Evolutionary conservation across 2,113 vertebrate genomes (phyloP).

Genomic region (Jaculus jaculus): DNA sequence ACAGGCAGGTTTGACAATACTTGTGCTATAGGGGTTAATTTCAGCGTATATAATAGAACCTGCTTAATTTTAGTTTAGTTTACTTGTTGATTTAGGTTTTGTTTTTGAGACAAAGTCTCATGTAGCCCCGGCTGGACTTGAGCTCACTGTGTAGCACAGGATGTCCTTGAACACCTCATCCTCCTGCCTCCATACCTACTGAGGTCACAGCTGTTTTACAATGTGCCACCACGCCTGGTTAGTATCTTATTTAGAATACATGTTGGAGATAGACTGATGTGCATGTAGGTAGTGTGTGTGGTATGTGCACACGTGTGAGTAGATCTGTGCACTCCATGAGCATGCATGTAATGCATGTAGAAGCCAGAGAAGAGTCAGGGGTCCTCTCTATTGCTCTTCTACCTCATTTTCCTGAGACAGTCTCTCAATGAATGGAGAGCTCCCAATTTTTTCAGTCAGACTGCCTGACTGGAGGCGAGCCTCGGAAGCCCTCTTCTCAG

Average conservation of each 20-base stretch:
- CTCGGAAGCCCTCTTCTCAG: too few relatives aligned
- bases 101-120: background rate
- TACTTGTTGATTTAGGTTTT: background rate
- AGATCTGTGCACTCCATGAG: too few relatives aligned
- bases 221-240: too few relatives aligned
- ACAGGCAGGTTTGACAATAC: background rate
- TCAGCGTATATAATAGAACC: background rate
- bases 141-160: background rate
- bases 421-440: too few relatives aligned
- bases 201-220: background rate
- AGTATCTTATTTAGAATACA: slow-evolving; percentile 33
- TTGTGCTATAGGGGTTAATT: background rate
- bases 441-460: too few relatives aligned
- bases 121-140: background rate
- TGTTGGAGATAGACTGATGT: background rate
- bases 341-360: background rate
- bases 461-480: too few relatives aligned
- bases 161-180: background rate
- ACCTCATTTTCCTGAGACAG: too few relatives aligned
- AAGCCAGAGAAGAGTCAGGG: too few relatives aligned
- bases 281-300: too few relatives aligned
- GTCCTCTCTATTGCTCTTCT: too few relatives aligned
- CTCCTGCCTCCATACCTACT: background rate
- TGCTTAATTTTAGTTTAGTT: background rate
- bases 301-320: too few relatives aligned